These are phyloP conservation scores for Anniella stebbinsi DNA, from an alignment of 2,797 vertebrate species.

Conservation along the genomic window DNA sequence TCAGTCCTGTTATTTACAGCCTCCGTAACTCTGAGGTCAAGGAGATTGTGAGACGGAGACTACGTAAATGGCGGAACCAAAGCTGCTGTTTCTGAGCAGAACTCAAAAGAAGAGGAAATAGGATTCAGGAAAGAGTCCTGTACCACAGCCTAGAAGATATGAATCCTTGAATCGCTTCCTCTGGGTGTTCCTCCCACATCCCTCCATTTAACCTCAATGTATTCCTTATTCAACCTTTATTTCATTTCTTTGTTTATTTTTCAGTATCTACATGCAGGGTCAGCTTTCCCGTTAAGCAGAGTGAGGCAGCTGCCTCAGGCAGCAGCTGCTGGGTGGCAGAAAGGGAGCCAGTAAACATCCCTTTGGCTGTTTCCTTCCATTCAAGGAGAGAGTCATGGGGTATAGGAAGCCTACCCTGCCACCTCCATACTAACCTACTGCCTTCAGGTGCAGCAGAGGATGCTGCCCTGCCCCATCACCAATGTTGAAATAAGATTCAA, in stretches of 20 bases:
- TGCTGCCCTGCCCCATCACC: no score
- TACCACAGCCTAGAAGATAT: not conserved
- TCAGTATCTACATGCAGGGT: not conserved
- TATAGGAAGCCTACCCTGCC: no score
- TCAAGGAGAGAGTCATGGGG: no score
- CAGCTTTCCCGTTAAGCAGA: no score
- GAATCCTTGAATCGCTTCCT: not conserved
- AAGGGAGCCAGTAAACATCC: no score
- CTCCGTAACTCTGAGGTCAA: slow-evolving; percentile 64
- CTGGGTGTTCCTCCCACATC: not conserved
- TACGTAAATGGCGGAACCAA: not conserved
- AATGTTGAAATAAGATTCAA: no score
- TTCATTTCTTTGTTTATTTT: not conserved
- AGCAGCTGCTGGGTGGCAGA: no score
- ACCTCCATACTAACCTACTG: no score
- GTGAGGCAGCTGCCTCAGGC: no score
- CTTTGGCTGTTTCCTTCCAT: no score
- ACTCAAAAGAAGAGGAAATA: not conserved
- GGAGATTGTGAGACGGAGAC: slow-evolving; percentile 29
- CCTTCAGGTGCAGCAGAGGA: no score
- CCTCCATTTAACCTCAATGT: not conserved
- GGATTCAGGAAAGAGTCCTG: not conserved
- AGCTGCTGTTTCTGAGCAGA: not conserved
- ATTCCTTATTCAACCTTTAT: not conserved
- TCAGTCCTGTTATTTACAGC: slow-evolving; percentile 66